Percentiles rank a stretch among this genome's conserved stretches.
Conservation (phyloP, 2,797 vertebrate species). For the Meda fulgida region DNA sequence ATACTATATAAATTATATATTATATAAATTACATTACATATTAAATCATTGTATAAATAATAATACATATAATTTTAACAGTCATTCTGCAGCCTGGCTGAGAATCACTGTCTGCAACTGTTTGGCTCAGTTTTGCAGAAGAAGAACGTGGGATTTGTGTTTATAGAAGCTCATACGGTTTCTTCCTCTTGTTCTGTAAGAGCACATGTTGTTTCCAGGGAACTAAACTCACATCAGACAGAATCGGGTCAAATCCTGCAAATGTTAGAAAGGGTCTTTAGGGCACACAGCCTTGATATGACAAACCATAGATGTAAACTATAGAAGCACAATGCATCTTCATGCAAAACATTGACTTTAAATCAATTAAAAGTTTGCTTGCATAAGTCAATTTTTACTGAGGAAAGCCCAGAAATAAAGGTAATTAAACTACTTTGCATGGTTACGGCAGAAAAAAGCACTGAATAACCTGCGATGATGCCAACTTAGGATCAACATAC, state of each 20-base stretch:
- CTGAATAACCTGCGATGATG: not conserved
- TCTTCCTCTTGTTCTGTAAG: not conserved
- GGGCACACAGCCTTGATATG: not conserved
- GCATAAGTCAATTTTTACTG: not conserved
- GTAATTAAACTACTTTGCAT: not conserved
- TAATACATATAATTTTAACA: not conserved
- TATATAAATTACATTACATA: not conserved
- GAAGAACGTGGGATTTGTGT: not conserved
- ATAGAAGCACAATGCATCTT: not conserved
- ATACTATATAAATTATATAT: not conserved
- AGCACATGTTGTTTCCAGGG: not conserved
- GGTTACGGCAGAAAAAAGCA: not conserved
- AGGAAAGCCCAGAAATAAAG: not conserved
- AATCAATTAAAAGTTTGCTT: not conserved
- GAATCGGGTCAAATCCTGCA: constrained; percentile 8
- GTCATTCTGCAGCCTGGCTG: not conserved
- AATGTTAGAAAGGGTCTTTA: not conserved
- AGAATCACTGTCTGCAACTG: not conserved
- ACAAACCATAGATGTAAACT: not conserved
- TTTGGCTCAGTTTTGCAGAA: not conserved
- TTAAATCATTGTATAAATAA: not conserved
- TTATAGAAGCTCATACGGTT: not conserved
- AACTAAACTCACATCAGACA: constrained; percentile 9
- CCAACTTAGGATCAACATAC: not conserved
- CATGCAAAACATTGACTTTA: not conserved